Base-by-base conservation (phyloP, 2,797 vertebrate genomes). In the Acrossocheilus wenchowensis region DNA sequence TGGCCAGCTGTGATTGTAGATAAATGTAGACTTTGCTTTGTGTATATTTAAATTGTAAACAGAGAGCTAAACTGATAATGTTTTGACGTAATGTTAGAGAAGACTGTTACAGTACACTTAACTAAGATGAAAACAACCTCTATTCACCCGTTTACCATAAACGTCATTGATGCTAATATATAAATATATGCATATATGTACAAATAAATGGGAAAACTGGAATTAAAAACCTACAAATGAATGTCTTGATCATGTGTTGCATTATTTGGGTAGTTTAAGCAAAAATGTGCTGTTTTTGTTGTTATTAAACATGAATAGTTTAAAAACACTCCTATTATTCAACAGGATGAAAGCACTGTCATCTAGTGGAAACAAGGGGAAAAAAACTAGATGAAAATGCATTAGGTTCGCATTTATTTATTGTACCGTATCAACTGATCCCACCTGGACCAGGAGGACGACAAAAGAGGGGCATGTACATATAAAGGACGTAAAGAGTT, bases 21-120 rank as follows among this genome's bases (percentile, higher is more conserved):
- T 95, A 94, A 88, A 85, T 90, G 90, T 92, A 91, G 86, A 88
- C 83, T 89, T 89, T 91, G 75, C 77, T 91, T 91, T 93, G 91
- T 90, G 90, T 88, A 92, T 95, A 96, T 96, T 95, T 95, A 95
- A 95, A 96, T 91, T 95, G 93, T 95, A 89, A 90, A 91, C 90
- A 81, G 62, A 86, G 71, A 88, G 71, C 87, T 87, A 88, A 91
- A 91, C 83, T 85, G 62, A 89, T 88, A 82, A 88, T 90, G 88
- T 90, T 91, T 92, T 85, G 92, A 90, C 90, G 92, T 88, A 89
- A 90, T 93, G 88, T 88, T 64, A 41, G 50, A n/a, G 19, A 88
- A 87, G 87, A 89, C 78, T 86, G 91, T 84, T 87, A 73, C 43
- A 36, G 80, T 57, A 89, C 75, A 74, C 72, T 52, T 72, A 84